A percentile compares a stretch with the other conserved stretches of the same genome.
Evolutionary conservation across 1,140 invertebrate species (phyloP).

Genomic region (Asobara japonica): DNA sequence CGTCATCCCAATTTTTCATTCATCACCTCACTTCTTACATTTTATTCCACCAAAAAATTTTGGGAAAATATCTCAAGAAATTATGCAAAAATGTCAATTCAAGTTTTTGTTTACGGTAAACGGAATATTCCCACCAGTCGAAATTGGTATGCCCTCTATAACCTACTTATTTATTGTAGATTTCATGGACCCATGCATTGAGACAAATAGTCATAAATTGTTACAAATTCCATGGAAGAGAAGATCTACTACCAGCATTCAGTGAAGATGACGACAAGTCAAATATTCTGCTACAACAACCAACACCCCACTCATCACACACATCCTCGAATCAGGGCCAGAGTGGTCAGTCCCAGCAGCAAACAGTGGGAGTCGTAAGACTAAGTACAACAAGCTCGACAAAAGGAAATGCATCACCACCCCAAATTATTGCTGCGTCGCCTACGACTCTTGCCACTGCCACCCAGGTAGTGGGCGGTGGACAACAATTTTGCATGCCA

Average conservation of each 20-base stretch:
- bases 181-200: slow-evolving; percentile 98
- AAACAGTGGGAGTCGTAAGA: slow-evolving; percentile 75
- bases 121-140: no score
- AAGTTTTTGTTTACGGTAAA: no score
- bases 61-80: no score
- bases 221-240: slow-evolving; percentile 96
- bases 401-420: slow-evolving; percentile 67
- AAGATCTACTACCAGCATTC: slow-evolving; percentile 94
- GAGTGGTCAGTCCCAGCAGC: slow-evolving; percentile 50
- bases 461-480: slow-evolving; percentile 74
- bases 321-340: slow-evolving; percentile 52
- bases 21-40: no score
- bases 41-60: no score
- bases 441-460: slow-evolving; percentile 70
- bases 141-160: no score
- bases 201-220: slow-evolving; percentile 98
- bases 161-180: slow-evolving; percentile 77
- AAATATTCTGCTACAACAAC: slow-evolving; percentile 60
- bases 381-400: slow-evolving; percentile 69
- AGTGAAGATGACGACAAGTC: slow-evolving; percentile 88
- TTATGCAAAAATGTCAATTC: no score
- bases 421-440: slow-evolving; percentile 69
- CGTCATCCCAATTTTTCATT: no score
- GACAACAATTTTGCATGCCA: slow-evolving; percentile 47
- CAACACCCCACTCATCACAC: slow-evolving; percentile 58